Base-by-base conservation (phyloP, 1,140 invertebrate species). In the Drosophila willistoni region DNA sequence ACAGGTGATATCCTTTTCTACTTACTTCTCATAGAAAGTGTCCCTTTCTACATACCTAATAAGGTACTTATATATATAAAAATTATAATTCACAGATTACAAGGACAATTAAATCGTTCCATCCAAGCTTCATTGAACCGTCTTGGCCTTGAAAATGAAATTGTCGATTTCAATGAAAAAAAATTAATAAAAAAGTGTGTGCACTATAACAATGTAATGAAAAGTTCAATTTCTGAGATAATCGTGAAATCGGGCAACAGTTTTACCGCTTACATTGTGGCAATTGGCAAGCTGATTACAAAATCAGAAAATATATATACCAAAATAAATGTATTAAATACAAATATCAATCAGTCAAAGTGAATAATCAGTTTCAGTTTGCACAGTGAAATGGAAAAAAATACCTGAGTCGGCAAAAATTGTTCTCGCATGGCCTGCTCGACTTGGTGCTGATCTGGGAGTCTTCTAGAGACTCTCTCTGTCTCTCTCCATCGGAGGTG, bases 281-380 rank as follows among this genome's bases (percentile, higher is more conserved):
- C 17, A 55, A 29, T 29, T 29, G 29, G 63, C 60, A 55, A 64
- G 54, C 59, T 68, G 33, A 55, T 55, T 63, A 64, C 67, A 73
- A 57, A 36, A 29, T 29, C 29, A 29, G 29, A 29, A 29, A 29
- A 29, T 29, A 29, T 25, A 72, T 55, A 54, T 25, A 25, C 22
- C 22, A 0, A 25, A 25, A 25, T 25, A 29, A 73, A 7, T 29
- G 6, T 54, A 72, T 42, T 41, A 64, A 72, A 60, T 72, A 57
- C 7, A 42, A 17, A 7, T 17, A 1, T 66, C 22, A 39, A 13
- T 47, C 63, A 66, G 17, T 22, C 17, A 22, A 51, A 19, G 17
- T 51, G 7, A 22, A 51, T 22, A 51, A 51, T 22, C 17, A 51
- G 44, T 51, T 51, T 51, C 10, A 47, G 19, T 47, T 47, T 22